Base-by-base conservation (phyloP, 2,888 invertebrate species). In the Chloromyia formosa region DNA sequence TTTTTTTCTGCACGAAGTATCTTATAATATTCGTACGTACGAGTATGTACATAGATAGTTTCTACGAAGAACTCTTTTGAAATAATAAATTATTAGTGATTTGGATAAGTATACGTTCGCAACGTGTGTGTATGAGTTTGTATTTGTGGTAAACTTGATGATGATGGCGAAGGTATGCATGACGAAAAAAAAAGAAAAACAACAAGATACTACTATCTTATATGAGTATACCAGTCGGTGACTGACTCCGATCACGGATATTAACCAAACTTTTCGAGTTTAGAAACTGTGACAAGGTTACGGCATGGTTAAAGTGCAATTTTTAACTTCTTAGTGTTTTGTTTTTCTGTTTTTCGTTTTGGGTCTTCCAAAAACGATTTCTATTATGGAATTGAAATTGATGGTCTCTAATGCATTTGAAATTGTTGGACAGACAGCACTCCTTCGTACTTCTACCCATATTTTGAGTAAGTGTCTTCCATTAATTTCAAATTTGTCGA, bases 211-310 rank as follows among this genome's bases (percentile, higher is more conserved):
- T 35, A 35, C 27, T 35, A 35, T 35, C 3, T 2, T 4, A 35
- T 35, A 35, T 35, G 27, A 35, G 7, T 35, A 35, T 35, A 35
- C 27, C 27, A 35, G 27, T 35, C 27, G 27, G 27, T 35, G 35
- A 16, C 5, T 66, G 49, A 45, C 49, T 20, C 14, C 22, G 66
- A 66, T 64, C 64, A 42, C 42, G 42, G 64, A 64, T 66, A 66
- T 45, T 49, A 49, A 49, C 27, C 27, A n/a, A 45, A 66, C 3
- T 66, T 66, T 66, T 71, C 27, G 23, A 53, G 3, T 56, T 56
- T 20, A 71, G 56, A 71, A 71, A 71, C 56, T 71, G 71, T 71
- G 71, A 71, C 71, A 71, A 71, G 71, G 71, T 71, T 71, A 56
- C 56, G 71, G 56, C 71, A 71, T 66, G 66, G 66, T 66, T 66